phyloP scores from a whole-genome alignment of 1,140 invertebrate genomes.

The Pseudoatta argentina region DNA sequence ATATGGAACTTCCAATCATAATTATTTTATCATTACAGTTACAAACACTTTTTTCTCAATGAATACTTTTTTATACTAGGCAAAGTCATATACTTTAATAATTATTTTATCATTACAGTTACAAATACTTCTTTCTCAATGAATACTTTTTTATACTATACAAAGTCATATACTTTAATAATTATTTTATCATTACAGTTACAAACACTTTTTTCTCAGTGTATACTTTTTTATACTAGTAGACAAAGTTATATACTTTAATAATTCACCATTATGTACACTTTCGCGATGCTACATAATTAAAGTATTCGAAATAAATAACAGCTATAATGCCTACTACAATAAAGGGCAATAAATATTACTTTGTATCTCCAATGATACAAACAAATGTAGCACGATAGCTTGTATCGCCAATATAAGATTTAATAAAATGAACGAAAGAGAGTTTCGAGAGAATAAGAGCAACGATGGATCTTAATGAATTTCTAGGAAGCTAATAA shows the following conservation, averaged over 20 bases:
- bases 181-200: too few species aligned
- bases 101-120: too few species aligned
- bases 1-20: too few species aligned
- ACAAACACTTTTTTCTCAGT: too few species aligned
- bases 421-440: conserved; percentile 34
- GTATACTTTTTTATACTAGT: not conserved
- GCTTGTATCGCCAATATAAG: not conserved
- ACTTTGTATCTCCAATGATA: not conserved
- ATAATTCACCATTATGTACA: not conserved
- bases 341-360: conserved; percentile 45
- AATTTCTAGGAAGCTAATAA: conserved; percentile 60
- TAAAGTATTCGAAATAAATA: conserved; percentile 40
- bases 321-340: not conserved
- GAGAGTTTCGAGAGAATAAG: not conserved
- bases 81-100: not conserved
- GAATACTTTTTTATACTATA: not conserved
- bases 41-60: too few species aligned
- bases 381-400: conserved; percentile 45
- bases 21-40: too few species aligned
- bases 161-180: not conserved
- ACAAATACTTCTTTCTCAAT: too few species aligned
- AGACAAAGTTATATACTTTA: not conserved
- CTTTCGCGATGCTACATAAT: not conserved
- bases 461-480: conserved; percentile 40
- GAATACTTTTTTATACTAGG: not conserved